Evolutionary conservation across 1,140 invertebrate species (phyloP).

Genomic region (Saccostrea cuccullata): DNA sequence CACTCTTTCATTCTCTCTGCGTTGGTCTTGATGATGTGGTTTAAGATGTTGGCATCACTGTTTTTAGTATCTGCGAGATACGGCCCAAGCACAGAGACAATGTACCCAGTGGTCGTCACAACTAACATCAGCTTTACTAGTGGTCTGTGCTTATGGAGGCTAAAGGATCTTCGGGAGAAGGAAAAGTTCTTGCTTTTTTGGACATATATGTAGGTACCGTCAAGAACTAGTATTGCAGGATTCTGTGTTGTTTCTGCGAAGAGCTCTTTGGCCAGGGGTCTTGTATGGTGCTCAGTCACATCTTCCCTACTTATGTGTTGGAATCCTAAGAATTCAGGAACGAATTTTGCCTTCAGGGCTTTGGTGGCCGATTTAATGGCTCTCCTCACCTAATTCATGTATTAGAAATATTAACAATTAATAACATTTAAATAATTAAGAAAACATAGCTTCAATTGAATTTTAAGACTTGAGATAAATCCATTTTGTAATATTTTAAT

Average conservation of each 20-base stretch:
- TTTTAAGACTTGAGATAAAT: no score
- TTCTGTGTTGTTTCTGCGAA: slow-evolving; percentile 20
- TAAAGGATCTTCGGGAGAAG: slow-evolving; percentile 35
- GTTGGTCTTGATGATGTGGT: slow-evolving; percentile 34
- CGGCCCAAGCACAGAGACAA: slow-evolving; percentile 34
- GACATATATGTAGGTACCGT: slow-evolving; percentile 50
- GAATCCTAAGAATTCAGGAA: slow-evolving; percentile 37
- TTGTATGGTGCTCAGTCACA: slow-evolving; percentile 36
- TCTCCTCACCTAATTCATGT: slow-evolving; percentile 19
- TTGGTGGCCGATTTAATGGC: slow-evolving; percentile 26
- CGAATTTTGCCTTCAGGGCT: slow-evolving; percentile 3
- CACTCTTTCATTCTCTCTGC: slow-evolving; percentile 41
- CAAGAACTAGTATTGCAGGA: slow-evolving; percentile 37
- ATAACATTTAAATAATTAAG: no score
- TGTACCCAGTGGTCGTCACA: slow-evolving; percentile 38
- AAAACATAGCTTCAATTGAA: no score
- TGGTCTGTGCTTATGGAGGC: slow-evolving; percentile 11
- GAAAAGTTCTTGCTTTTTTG: slow-evolving; percentile 48
- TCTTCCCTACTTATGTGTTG: slow-evolving; percentile 14
- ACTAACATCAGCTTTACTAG: slow-evolving; percentile 35
- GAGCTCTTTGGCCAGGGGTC: slow-evolving; percentile 42
- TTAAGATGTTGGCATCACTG: slow-evolving; percentile 23
- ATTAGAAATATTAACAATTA: no score
- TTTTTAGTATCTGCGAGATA: slow-evolving; percentile 40
- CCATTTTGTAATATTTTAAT: no score